Percentiles rank a stretch among this genome's conserved stretches.
Evolutionary conservation across 2,113 vertebrate genomes (phyloP).

Genomic region (Ornithorhynchus anatinus): DNA sequence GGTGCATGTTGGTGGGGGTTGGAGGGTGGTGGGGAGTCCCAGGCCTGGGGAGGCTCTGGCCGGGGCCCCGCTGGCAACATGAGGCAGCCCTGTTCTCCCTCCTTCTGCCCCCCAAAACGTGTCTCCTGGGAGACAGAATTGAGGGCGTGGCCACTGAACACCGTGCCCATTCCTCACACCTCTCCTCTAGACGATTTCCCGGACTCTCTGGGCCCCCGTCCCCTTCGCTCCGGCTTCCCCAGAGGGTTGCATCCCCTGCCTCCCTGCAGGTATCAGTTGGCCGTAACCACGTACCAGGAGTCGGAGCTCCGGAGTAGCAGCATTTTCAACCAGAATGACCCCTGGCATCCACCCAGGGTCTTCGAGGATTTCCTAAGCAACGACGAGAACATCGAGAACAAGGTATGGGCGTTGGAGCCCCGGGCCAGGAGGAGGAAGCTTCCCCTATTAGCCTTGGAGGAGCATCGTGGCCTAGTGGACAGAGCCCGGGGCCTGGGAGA

Average conservation of each 20-base stretch:
- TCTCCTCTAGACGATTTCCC: too few species aligned
- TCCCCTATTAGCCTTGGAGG: too few species aligned
- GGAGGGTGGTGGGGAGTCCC: accelerated
- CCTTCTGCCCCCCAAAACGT: too few species aligned
- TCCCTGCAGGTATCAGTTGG: conserved; percentile 83
- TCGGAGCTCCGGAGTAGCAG: conserved; percentile 85
- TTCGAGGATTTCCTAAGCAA: conserved; percentile 86
- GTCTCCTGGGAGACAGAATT: too few species aligned
- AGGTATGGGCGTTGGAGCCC: too few species aligned
- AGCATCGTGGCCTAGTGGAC: too few species aligned
- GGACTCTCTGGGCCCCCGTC: too few species aligned
- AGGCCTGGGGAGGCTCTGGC: neutral
- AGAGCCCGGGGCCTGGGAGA: too few species aligned
- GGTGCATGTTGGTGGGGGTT: conserved; percentile 65
- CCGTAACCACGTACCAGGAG: conserved; percentile 86
- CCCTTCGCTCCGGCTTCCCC: too few species aligned
- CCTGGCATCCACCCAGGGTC: conserved; percentile 85
- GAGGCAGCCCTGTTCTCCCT: accelerated
- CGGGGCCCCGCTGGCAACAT: accelerated
- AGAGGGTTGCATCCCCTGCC: accelerated
- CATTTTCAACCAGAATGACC: conserved; percentile 86
- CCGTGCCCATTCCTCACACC: too few species aligned
- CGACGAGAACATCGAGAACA: conserved; percentile 81
- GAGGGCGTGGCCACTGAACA: too few species aligned
- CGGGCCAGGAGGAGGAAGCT: too few species aligned